A percentile compares a stretch with the other conserved stretches of the same genome.
Conservation (phyloP, 2,888 invertebrate genomes). For the Xestoiulus laeticollis region DNA sequence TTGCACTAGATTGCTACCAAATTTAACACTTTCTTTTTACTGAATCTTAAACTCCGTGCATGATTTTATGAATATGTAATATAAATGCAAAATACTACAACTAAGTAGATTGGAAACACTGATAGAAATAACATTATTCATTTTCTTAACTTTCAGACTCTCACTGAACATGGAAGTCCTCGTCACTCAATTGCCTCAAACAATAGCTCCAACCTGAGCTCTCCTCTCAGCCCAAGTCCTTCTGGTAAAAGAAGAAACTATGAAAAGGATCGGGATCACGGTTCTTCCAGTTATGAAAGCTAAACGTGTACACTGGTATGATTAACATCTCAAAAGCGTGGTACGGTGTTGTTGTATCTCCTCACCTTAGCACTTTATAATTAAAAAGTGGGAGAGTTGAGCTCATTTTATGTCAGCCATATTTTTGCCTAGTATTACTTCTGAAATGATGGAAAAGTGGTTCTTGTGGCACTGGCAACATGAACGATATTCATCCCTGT, state of each 20-base stretch:
- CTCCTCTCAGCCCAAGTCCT: constrained; percentile 72
- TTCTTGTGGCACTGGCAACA: not conserved
- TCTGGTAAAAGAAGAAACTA: constrained; percentile 61
- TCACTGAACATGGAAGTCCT: constrained; percentile 70
- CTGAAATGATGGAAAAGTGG: not conserved
- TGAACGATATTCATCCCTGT: not conserved
- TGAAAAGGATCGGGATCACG: constrained; percentile 66
- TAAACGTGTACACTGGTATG: constrained; percentile 30
- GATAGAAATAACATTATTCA: not conserved
- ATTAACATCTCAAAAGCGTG: not conserved
- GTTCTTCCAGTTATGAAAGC: constrained; percentile 75
- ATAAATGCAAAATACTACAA: not conserved
- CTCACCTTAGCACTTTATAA: not conserved
- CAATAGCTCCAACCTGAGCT: constrained; percentile 78
- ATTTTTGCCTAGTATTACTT: not conserved
- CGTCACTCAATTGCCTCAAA: constrained; percentile 78
- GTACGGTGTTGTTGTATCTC: not conserved
- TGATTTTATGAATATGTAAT: not conserved
- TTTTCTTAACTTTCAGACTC: constrained; percentile 62
- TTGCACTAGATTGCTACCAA: not conserved
- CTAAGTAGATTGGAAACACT: not conserved
- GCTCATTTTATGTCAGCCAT: not conserved
- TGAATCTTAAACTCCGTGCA: not conserved
- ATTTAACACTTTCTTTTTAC: not conserved
- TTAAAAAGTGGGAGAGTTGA: not conserved